These are phyloP conservation scores for Oreochromis spilurus DNA, from an alignment of 2,113 vertebrate species.

Conservation along the genomic window DNA sequence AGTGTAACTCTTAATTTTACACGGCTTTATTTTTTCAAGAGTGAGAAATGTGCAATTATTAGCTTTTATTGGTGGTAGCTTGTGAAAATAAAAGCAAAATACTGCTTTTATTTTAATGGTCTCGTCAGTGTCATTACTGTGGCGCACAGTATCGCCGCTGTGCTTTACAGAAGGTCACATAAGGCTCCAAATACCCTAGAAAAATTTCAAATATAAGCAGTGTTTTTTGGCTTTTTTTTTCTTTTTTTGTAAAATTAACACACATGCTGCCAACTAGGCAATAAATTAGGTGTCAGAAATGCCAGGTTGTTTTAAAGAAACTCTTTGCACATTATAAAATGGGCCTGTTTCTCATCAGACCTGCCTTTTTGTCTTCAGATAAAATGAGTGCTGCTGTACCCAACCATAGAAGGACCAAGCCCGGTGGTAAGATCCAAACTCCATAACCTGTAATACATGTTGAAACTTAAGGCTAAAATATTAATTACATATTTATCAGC, in stretches of 20 bases:
- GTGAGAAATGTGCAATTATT: background rate
- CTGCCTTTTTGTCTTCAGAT: background rate
- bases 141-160: background rate
- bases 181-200: background rate
- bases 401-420: conserved; percentile 76
- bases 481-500: background rate
- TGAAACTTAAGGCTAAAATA: background rate
- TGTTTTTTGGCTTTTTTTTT: background rate
- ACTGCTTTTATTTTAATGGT: background rate
- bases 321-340: background rate
- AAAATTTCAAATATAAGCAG: background rate
- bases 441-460: background rate
- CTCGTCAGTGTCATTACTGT: background rate
- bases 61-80: background rate
- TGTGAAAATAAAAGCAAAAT: background rate
- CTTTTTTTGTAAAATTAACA: background rate
- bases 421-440: conserved; percentile 62
- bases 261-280: background rate
- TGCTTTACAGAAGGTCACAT: background rate
- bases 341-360: background rate
- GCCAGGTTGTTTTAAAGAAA: background rate
- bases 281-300: background rate
- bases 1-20: background rate
- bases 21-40: background rate
- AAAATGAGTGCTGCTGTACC: conserved; percentile 68